These are phyloP conservation scores for Heloderma charlesbogerti DNA, from an alignment of 2,113 vertebrate species.

Conservation along the genomic window DNA sequence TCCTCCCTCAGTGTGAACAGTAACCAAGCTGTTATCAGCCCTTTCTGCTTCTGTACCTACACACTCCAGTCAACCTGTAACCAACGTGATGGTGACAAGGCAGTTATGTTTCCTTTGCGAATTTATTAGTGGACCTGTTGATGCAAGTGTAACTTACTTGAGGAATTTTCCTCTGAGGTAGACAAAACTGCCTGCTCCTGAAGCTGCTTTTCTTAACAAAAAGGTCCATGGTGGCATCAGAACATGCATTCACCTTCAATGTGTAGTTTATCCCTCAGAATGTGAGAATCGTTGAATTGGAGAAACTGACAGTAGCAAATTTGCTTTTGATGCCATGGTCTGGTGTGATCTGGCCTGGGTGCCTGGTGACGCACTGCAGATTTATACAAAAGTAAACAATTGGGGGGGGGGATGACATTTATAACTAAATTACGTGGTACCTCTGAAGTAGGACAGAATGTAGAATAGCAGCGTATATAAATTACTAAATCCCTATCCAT, in stretches of 20 bases:
- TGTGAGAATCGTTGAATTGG: background rate
- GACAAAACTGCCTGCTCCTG: background rate
- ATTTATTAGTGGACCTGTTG: too few relatives aligned
- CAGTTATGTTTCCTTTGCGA: too few relatives aligned
- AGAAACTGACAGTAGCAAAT: background rate
- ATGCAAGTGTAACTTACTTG: too few relatives aligned
- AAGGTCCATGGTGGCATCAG: background rate
- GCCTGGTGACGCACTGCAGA: background rate
- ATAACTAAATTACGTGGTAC: background rate
- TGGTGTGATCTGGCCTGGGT: too few relatives aligned
- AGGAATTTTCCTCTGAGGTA: too few relatives aligned
- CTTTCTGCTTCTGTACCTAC: too few relatives aligned
- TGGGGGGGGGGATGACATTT: background rate
- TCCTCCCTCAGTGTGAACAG: too few relatives aligned
- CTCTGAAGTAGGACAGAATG: too few relatives aligned
- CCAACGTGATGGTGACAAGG: too few relatives aligned
- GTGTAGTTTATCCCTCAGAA: background rate
- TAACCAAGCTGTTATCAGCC: too few relatives aligned
- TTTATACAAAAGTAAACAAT: background rate
- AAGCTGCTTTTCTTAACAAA: background rate
- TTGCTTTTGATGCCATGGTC: background rate
- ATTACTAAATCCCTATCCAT: background rate
- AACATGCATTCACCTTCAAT: background rate
- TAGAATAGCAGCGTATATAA: background rate
- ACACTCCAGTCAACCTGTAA: too few relatives aligned